Base-by-base conservation (phyloP, 2,888 invertebrate species). In the Pycnomerus fuliginosus region DNA sequence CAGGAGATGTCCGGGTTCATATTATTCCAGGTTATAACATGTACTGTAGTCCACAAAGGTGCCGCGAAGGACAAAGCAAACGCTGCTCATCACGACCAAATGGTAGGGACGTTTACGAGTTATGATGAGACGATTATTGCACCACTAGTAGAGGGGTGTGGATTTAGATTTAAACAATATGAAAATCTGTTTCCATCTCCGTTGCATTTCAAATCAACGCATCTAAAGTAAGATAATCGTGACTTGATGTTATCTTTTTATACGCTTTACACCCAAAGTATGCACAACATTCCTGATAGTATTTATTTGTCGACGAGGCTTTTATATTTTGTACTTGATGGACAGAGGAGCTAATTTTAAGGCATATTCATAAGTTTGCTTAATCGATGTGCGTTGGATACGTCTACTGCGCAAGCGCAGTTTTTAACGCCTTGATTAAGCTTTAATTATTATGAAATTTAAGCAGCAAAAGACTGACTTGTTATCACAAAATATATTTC, bases 1-100 rank as follows among this genome's bases (percentile, higher is more conserved):
- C 79, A 1, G 76, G 80, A 2, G 82, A 85, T 51, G 80, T 86
- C n/a, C 69, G 82, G 16, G 87, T 87, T 3, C 88, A 88, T 65
- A 85, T 89, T 35, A 83, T 88, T 62, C 84, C 82, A 3, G 53
- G 81, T 10, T 81, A 82, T 64, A 82, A 82, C 64, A 80, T 82
- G 75, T 81, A 84, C 61, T 80, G 80, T 42, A 80, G 79, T 58
- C 80, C 82, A 2, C 78, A 79, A 49, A 71, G 80, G 37, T 68
- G 70, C 36, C 64, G 68, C 31, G 70, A 68, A 39, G 68, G 62
- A 13, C 64, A 72, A 48, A 56, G 62, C 11, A 73, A 73, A 56
- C 52, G 72, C 28, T 52, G 61, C 25, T 56, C 64, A 15, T 63
- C 74, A 33, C 65, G 76, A 28, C 65, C 70, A 15, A 76, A 76